phyloP scores from a whole-genome alignment of 2,888 invertebrate species.

The Arrhopalites spinosus region DNA sequence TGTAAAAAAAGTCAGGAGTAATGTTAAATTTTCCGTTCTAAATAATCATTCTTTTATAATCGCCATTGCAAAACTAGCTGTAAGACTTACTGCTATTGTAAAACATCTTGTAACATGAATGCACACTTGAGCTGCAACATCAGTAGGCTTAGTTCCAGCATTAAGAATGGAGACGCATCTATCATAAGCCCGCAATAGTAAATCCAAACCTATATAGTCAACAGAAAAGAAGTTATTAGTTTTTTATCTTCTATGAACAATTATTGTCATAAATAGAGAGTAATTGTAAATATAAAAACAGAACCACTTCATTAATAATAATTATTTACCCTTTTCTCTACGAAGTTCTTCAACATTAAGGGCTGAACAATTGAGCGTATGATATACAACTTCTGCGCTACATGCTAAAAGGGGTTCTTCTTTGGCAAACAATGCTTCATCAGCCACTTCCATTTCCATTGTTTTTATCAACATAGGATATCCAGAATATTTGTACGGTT shows the following conservation, averaged over 20 bases:
- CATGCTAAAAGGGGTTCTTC: constrained; percentile 81
- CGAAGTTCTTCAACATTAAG: constrained; percentile 97
- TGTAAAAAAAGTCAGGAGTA: too few relatives aligned
- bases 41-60: too few relatives aligned
- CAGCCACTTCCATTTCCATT: constrained; percentile 89
- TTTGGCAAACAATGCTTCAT: constrained; percentile 90
- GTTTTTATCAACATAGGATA: constrained; percentile 97
- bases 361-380: constrained; percentile 94
- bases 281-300: background rate
- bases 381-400: constrained; percentile 92
- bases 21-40: too few relatives aligned
- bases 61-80: too few relatives aligned
- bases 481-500: constrained; percentile 98
- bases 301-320: background rate
- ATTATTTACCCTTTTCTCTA: constrained; percentile 76
- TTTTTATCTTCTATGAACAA: background rate
- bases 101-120: constrained; percentile 89
- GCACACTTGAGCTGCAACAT: constrained; percentile 88
- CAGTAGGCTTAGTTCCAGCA: constrained; percentile 74
- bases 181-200: constrained; percentile 84
- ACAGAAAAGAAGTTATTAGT: background rate
- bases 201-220: constrained; percentile 57
- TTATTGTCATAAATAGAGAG: background rate
- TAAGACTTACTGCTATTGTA: too few relatives aligned
- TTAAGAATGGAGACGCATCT: constrained; percentile 91